Evolutionary conservation across 2,113 vertebrate genomes (phyloP).

Genomic region (Megalops atlanticus): DNA sequence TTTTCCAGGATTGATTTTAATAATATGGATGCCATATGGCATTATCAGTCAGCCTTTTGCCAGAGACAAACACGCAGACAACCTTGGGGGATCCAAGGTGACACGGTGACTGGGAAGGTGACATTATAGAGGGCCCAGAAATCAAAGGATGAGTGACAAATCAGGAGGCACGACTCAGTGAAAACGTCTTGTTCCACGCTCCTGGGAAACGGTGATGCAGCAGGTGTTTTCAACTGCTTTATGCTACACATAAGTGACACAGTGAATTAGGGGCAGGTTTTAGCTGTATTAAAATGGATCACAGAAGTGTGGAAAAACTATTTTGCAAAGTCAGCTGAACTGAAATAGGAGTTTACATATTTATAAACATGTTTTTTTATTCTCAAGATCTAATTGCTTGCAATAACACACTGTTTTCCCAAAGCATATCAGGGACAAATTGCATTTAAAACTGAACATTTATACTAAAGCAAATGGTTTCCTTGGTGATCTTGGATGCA

Average conservation of each 20-base stretch:
- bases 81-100: neutral
- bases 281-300: too few species aligned
- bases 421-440: neutral
- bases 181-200: neutral
- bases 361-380: too few species aligned
- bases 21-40: neutral
- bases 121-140: neutral
- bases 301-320: too few species aligned
- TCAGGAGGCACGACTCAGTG: neutral
- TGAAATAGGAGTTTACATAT: too few species aligned
- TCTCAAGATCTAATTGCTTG: too few species aligned
- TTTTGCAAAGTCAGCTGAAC: too few species aligned
- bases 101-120: neutral
- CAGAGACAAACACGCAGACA: neutral
- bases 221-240: neutral
- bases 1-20: slow-evolving; percentile 15
- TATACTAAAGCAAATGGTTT: neutral
- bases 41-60: slow-evolving; percentile 13
- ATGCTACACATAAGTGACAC: too few species aligned
- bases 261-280: too few species aligned
- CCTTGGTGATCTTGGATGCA: neutral
- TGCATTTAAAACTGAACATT: neutral
- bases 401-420: too few species aligned
- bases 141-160: neutral
- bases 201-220: neutral